Conservation (phyloP, 1,140 invertebrate genomes). For the Eriocheir sinensis region DNA sequence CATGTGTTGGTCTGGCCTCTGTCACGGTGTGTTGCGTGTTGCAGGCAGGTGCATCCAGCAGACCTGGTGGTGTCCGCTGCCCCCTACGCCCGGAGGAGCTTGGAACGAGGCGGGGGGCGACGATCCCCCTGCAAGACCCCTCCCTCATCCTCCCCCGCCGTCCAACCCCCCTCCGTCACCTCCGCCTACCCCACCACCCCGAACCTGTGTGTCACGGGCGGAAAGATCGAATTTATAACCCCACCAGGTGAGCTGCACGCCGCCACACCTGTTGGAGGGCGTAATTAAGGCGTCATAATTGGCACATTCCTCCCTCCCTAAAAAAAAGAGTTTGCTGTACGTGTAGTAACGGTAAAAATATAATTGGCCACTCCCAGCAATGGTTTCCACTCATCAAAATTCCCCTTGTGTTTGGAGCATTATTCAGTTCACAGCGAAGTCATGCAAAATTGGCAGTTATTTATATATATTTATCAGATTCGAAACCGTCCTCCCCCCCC, state of each 20-base stretch:
- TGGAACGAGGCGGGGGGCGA: constrained; percentile 49
- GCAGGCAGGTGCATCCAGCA: constrained; percentile 73
- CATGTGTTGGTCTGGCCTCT: neutral
- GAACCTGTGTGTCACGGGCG: constrained; percentile 73
- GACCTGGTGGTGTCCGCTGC: constrained; percentile 63
- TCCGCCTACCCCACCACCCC: constrained; percentile 73
- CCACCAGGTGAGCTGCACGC: constrained; percentile 69
- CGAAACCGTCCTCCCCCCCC: neutral
- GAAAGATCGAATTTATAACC: constrained; percentile 75
- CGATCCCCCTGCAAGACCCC: constrained; percentile 43
- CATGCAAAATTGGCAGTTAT: neutral
- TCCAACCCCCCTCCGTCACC: constrained; percentile 52
- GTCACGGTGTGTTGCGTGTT: constrained; percentile 39
- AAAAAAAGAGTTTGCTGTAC: constrained; percentile 33
- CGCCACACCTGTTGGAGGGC: constrained; percentile 11
- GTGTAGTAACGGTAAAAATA: neutral
- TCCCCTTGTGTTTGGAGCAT: too few species aligned
- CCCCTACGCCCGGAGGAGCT: constrained; percentile 69
- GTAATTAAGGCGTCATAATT: too few species aligned
- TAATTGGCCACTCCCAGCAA: neutral
- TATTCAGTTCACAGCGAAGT: too few species aligned
- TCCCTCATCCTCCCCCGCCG: constrained; percentile 39
- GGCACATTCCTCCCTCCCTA: neutral
- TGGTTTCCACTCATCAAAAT: neutral
- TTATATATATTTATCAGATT: neutral